Evolutionary conservation across 2,113 vertebrate genomes (phyloP).

Genomic region (Myiagra hebetior): DNA sequence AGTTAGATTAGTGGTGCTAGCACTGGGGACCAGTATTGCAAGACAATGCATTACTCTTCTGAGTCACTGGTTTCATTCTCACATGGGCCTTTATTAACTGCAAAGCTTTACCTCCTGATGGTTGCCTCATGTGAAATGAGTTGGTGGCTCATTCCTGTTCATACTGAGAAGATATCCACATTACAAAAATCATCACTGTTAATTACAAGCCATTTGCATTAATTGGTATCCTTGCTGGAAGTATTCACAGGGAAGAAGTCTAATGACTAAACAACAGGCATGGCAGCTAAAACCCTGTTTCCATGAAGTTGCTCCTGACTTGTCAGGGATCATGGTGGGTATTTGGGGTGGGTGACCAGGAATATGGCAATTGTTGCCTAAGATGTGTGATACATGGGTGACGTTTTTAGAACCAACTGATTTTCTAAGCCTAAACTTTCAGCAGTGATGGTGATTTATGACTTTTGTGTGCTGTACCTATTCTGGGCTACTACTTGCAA

Average conservation of each 20-base stretch:
- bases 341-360: neutral
- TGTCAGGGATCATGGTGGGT: neutral
- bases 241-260: neutral
- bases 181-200: slow-evolving; percentile 48
- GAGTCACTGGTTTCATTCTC: slow-evolving; percentile 46
- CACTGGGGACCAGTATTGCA: neutral
- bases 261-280: slow-evolving; percentile 15
- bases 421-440: neutral
- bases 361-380: neutral
- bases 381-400: neutral
- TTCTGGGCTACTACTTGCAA: neutral
- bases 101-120: slow-evolving; percentile 22
- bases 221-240: slow-evolving; percentile 41
- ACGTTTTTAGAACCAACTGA: neutral
- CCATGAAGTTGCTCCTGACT: neutral
- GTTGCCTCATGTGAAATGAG: slow-evolving; percentile 54
- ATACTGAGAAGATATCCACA: slow-evolving; percentile 3
- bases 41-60: slow-evolving; percentile 4
- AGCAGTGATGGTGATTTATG: neutral
- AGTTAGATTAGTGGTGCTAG: slow-evolving; percentile 29
- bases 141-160: slow-evolving; percentile 43
- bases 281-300: neutral
- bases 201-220: slow-evolving; percentile 54
- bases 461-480: neutral
- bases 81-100: slow-evolving; percentile 23